Evolutionary conservation across 2,113 vertebrate species (phyloP), one percentile per base, ranked within the genome.

Genomic region (Bubalus kerabau): DNA sequence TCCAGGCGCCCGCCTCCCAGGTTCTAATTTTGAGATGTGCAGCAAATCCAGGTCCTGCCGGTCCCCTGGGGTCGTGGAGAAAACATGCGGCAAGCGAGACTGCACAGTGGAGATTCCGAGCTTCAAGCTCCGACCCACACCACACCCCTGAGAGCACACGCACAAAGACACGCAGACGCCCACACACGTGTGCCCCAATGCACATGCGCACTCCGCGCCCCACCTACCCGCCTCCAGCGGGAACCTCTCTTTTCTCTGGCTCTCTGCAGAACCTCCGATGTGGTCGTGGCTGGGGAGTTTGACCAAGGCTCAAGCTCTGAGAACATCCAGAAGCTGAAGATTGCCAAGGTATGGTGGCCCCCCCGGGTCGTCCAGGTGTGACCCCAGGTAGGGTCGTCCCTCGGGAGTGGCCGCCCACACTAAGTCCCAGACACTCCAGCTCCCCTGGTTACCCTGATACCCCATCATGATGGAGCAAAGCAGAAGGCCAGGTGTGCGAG

Each of bases 281-380:
- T 64, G 0, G 99, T 99, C 36, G 91, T 99, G 96, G 98, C 99
- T 17, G 99, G 99, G 1, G 99, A 99, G 60, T 99, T 99, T 24
- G 98, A 99, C 97, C 99, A 99, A 80, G 93, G 97, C 2, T 98
- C 98, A 6, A 96, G 93, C 5, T 78, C 97, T 6, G 97, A 99
- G 96, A 13, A 80, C 4, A 85, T 99, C 97, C 99, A 99, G 98
- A 96, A 95, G 87, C 98, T 99, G 95, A 32, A 1, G 0, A 97
- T 99, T 5, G 96, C 96, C 87, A 74, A 99, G 99, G 99, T 99
- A 96, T 1, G 60, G 30, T 30, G 28, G 60, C 16, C 59, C 23
- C 26, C 5, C 19, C 21, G 11, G 36, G 2, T 21, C 9, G 10
- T 17, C n/a, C 60, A 83, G 52, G 57, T 48, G 50, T 24, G 43